Conservation (phyloP, 64 coral and sea anemone species). For the Platygyra sinensis region DNA sequence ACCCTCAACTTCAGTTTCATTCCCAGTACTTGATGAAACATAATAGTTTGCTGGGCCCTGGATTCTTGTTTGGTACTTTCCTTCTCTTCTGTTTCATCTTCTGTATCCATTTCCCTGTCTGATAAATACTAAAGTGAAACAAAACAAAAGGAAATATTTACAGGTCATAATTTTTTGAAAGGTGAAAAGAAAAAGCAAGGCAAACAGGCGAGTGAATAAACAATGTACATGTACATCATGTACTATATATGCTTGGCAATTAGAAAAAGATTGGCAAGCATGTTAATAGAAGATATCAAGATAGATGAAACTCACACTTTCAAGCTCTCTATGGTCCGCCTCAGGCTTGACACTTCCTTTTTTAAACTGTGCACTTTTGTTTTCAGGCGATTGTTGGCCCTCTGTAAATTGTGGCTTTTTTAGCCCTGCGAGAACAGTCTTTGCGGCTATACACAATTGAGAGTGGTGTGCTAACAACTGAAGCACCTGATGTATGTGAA, state of each 20-base stretch:
- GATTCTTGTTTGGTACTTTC: not conserved
- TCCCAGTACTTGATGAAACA: conserved; percentile 16
- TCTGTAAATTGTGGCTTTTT: conserved; percentile 15
- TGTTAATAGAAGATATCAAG: not conserved
- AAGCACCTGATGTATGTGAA: too few relatives aligned
- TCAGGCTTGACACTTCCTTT: conserved; percentile 16
- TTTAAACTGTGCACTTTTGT: not conserved
- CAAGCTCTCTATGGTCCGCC: not conserved
- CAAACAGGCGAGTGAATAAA: not conserved
- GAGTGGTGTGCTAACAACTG: conserved; percentile 3
- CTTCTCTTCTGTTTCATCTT: conserved; percentile 8
- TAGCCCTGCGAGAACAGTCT: not conserved
- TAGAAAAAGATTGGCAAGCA: not conserved
- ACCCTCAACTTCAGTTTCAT: not conserved
- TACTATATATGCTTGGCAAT: not conserved
- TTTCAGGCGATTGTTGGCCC: not conserved
- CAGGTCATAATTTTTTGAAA: not conserved
- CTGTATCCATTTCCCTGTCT: not conserved
- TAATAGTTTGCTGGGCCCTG: not conserved
- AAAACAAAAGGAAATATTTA: not conserved
- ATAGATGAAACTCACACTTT: not conserved
- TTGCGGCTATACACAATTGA: not conserved
- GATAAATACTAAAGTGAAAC: not conserved
- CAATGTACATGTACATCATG: too few relatives aligned
- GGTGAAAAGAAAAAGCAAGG: not conserved